Conservation (phyloP, 2,888 invertebrate species). For the Liopterus haemorrhoidalis region DNA sequence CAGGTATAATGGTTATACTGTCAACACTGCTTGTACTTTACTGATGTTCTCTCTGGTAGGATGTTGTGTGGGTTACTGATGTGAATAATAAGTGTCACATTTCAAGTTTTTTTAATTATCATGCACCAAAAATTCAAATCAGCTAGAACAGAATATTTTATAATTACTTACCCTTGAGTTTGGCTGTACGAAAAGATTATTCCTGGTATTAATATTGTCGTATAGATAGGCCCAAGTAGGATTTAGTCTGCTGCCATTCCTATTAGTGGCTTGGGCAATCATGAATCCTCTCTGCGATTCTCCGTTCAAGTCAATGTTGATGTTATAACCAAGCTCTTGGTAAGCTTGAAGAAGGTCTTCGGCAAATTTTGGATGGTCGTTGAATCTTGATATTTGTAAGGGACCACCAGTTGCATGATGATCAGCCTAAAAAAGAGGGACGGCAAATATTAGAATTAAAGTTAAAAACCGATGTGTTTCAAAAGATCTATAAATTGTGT, state of each 20-base stretch:
- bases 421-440: conserved; percentile 9
- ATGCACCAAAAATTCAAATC: no score
- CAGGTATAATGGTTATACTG: no score
- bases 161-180: conserved; percentile 9
- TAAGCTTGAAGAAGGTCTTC: conserved; percentile 12
- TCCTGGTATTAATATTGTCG: conserved; percentile 5
- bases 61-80: no score
- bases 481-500: no score
- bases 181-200: conserved; percentile 13
- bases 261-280: conserved; percentile 19
- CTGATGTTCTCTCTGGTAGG: no score
- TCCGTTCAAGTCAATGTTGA: conserved; percentile 19
- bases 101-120: no score
- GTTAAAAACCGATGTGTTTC: no score
- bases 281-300: conserved; percentile 20
- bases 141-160: no score
- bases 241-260: conserved; percentile 16
- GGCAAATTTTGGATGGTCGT: conserved; percentile 16
- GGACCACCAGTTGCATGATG: conserved; percentile 18
- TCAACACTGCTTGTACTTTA: no score
- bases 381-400: conserved; percentile 13
- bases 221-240: conserved; percentile 19
- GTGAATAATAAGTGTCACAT: no score
- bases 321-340: conserved; percentile 12
- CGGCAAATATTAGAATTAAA: no score